phyloP scores from a whole-genome alignment of 2,113 vertebrate genomes.

The Strix uralensis region DNA sequence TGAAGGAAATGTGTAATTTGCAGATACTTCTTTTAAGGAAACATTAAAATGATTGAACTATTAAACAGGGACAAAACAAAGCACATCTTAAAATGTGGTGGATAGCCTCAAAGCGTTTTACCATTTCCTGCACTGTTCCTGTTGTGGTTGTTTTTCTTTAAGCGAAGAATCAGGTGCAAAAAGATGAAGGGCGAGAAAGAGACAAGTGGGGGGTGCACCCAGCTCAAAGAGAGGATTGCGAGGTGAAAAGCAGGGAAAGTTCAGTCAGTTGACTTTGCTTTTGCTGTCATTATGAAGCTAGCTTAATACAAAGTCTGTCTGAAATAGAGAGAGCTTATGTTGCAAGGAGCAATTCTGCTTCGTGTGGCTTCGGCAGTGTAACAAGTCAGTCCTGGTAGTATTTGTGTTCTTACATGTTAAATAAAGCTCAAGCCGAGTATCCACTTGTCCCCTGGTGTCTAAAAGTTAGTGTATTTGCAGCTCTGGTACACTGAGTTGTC shows the following conservation, averaged over 20 bases:
- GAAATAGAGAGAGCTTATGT: not conserved
- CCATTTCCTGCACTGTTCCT: conserved; percentile 16
- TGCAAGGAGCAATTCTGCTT: not conserved
- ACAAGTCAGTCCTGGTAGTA: not conserved
- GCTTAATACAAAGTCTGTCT: not conserved
- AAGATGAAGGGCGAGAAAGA: not conserved
- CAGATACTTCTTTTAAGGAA: not conserved
- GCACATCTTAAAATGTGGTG: not conserved
- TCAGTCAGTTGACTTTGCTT: not conserved
- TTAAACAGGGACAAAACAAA: not conserved
- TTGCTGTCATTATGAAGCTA: not conserved
- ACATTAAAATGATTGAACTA: not conserved
- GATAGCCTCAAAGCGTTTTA: not conserved
- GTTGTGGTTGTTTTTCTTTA: conserved; percentile 43
- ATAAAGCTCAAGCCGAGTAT: not conserved
- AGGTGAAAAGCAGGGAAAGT: not conserved
- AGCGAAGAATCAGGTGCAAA: not conserved
- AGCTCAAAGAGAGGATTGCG: not conserved
- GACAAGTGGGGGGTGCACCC: not conserved
- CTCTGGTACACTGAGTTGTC: not conserved
- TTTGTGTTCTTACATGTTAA: not conserved
- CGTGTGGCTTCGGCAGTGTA: fast-evolving
- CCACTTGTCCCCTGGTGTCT: not conserved
- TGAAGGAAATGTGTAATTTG: not conserved
- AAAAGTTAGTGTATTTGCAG: not conserved